phyloP scores from a whole-genome alignment of 2,888 invertebrate species.

The Stictocephala bisonia region DNA sequence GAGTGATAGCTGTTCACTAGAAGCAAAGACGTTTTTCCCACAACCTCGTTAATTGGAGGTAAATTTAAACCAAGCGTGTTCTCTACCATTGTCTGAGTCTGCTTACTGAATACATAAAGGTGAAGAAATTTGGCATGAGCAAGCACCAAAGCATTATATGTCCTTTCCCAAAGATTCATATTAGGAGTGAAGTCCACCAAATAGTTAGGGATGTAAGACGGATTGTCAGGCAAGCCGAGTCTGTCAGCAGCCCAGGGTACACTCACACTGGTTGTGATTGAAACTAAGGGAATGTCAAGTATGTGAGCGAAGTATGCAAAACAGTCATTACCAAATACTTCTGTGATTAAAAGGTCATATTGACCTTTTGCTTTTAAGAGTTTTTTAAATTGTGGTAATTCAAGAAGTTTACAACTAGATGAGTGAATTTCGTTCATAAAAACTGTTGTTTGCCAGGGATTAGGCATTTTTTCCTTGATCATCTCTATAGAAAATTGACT shows the following conservation, averaged over 20 bases:
- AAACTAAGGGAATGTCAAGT: slow-evolving; percentile 54
- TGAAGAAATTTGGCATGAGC: slow-evolving; percentile 58
- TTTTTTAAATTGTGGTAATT: neutral
- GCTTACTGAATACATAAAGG: slow-evolving; percentile 45
- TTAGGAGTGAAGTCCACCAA: slow-evolving; percentile 49
- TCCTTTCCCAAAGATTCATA: slow-evolving; percentile 64
- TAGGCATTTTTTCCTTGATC: slow-evolving; percentile 30
- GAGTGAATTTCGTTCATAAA: neutral
- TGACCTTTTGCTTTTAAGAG: slow-evolving; percentile 30
- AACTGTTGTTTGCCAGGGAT: neutral
- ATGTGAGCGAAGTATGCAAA: slow-evolving; percentile 53
- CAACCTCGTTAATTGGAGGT: slow-evolving; percentile 53
- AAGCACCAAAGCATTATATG: slow-evolving; percentile 66
- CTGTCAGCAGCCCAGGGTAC: slow-evolving; percentile 55
- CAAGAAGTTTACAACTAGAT: neutral
- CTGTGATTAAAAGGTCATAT: slow-evolving; percentile 56
- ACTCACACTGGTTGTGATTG: slow-evolving; percentile 53
- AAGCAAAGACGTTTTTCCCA: slow-evolving; percentile 64
- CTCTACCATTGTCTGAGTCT: slow-evolving; percentile 46
- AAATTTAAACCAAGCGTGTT: slow-evolving; percentile 50
- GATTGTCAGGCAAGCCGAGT: slow-evolving; percentile 55
- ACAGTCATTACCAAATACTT: slow-evolving; percentile 56
- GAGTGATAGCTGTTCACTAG: slow-evolving; percentile 68
- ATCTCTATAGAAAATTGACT: slow-evolving; percentile 36
- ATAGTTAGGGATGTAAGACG: slow-evolving; percentile 54